phyloP scores from a whole-genome alignment of 2,888 invertebrate species.

The Frankliniella fusca region DNA sequence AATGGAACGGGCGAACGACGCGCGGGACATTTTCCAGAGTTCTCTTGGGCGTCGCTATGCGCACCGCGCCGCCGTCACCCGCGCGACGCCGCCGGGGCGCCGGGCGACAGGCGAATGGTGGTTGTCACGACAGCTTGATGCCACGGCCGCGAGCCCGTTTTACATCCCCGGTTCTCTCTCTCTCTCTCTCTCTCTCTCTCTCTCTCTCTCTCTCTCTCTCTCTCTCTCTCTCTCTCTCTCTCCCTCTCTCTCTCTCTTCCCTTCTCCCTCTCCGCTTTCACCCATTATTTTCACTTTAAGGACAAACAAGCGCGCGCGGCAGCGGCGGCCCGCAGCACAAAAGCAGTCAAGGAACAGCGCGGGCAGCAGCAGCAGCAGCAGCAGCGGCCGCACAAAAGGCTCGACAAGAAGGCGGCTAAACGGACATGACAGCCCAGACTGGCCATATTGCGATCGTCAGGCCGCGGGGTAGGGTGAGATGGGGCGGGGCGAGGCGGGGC shows the following conservation, averaged over 20 bases:
- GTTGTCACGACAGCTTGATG: not conserved
- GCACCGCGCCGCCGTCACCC: too few relatives aligned
- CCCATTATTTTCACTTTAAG: not conserved
- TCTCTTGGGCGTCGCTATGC: too few relatives aligned
- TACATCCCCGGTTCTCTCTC: not conserved
- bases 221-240: conserved; percentile 2
- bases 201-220: conserved; percentile 1
- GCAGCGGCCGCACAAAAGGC: not conserved
- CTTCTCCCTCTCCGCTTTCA: not conserved
- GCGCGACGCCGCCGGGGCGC: not conserved
- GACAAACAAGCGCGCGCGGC: conserved; percentile 4
- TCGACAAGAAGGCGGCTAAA: not conserved
- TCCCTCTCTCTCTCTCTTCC: not conserved
- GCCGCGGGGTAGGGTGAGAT: not conserved
- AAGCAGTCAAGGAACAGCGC: not conserved
- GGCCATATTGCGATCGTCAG: not conserved
- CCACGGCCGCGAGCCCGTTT: not conserved
- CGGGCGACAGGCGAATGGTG: not conserved
- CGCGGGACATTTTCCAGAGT: too few relatives aligned
- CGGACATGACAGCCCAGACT: conserved; percentile 8
- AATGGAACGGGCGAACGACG: too few relatives aligned
- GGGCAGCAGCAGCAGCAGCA: not conserved
- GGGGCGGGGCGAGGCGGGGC: too few relatives aligned
- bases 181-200: not conserved
- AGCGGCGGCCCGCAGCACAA: not conserved